Evolutionary conservation across 2,888 invertebrate genomes (phyloP), one percentile per base, ranked within the genome.

Genomic region (Drosophila diplacantha): DNA sequence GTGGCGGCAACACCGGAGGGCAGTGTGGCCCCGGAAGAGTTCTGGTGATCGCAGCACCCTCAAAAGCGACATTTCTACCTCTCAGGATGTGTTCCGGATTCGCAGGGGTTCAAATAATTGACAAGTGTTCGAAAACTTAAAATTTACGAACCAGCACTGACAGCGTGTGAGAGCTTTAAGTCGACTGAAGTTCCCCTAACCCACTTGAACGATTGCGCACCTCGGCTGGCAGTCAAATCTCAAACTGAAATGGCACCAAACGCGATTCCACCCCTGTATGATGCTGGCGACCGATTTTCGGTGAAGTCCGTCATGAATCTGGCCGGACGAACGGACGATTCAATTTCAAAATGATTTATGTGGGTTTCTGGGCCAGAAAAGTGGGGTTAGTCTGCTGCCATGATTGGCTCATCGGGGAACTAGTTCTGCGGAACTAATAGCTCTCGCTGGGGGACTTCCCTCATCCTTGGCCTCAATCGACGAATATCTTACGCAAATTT

Each of bases 301-400:
- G 39, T 11, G 20, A 4, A 24, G n/a, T 43, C 16, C 14, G 20
- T 16, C 31, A 24, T 5, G 31, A 39, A 16, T 24, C 55, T 24
- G 14, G 26, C 6, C 38, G 38, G 38, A 38, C 38, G 7, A 38
- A 3, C 18, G 38, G 18, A 60, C 49, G 68, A 75, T 82, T 78
- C 79, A 84, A 85, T 84, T 82, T 72, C 76, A 75, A 79, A 85
- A 84, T 87, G 87, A 87, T 87, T 87, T 87, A 87, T 87, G 75
- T 82, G 79, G 83, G 74, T 83, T 72, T 71, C 84, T 83, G 73
- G 71, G 75, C 71, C 75, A 31, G 18, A 44, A 44, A 44, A 44
- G 74, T 38, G 37, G 26, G 44, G 22, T 31, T 26, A 35, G 22
- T 20, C 16, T 32, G 47, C 32, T 14, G 5, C 43, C 18, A 9